A percentile compares a stretch with the other conserved stretches of the same genome.
Evolutionary conservation across 2,888 invertebrate genomes (phyloP).

Genomic region (Drosophila picticornis): DNA sequence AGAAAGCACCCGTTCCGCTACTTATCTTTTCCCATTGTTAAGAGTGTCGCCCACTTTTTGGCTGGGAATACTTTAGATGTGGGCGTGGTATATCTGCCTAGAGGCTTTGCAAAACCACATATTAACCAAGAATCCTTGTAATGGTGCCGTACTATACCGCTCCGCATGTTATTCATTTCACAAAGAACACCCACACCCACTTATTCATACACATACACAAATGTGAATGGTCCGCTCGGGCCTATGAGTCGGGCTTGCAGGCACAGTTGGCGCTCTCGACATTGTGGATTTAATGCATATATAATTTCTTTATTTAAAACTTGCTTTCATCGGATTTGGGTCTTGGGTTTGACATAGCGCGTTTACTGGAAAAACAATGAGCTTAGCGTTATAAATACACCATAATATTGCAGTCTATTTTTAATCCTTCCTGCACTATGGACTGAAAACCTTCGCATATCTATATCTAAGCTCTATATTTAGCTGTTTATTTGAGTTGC

Average conservation of each 20-base stretch:
- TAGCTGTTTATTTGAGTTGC: not conserved
- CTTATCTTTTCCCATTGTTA: constrained; percentile 50
- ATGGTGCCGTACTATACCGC: constrained; percentile 24
- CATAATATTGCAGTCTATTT: not conserved
- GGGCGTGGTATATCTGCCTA: constrained; percentile 40
- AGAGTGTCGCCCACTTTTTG: constrained; percentile 44
- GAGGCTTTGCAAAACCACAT: constrained; percentile 41
- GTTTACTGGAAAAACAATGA: constrained; percentile 55
- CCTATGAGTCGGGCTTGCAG: constrained; percentile 28
- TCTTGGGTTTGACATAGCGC: constrained; percentile 58
- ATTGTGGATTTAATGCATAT: constrained; percentile 76
- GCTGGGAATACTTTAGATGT: constrained; percentile 22
- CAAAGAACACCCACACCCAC: constrained; percentile 21
- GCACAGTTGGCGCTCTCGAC: constrained; percentile 37
- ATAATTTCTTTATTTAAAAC: constrained; percentile 82
- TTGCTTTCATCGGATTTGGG: constrained; percentile 65
- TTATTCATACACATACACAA: constrained; percentile 18
- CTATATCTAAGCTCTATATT: not conserved
- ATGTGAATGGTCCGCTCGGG: constrained; percentile 62
- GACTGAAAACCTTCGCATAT: not conserved
- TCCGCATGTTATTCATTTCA: constrained; percentile 42
- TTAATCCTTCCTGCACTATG: not conserved
- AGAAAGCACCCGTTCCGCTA: constrained; percentile 25
- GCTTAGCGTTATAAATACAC: constrained; percentile 13
- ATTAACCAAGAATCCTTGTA: constrained; percentile 41